Conservation (phyloP, 2,113 vertebrate species). For the Pangasianodon hypophthalmus region DNA sequence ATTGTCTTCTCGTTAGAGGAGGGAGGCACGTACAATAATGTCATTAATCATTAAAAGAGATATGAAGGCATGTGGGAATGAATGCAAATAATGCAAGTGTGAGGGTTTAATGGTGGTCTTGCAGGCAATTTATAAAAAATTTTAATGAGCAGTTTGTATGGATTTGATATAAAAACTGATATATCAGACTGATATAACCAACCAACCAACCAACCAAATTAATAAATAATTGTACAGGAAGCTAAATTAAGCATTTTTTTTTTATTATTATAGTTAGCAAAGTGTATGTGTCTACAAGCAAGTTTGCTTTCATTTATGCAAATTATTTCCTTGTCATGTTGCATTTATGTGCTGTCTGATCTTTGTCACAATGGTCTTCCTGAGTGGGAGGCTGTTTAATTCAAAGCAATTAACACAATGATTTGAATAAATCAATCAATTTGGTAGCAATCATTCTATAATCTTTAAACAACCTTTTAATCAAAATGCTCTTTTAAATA, state of each 20-base stretch:
- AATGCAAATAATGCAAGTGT: conserved; percentile 18
- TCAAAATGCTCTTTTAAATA: neutral
- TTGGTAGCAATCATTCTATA: neutral
- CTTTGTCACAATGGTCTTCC: neutral
- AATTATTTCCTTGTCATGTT: neutral
- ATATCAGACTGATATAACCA: neutral
- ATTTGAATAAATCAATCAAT: neutral
- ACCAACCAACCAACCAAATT: neutral
- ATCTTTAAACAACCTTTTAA: neutral
- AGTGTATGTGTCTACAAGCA: neutral
- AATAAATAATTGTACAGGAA: neutral
- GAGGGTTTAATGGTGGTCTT: neutral
- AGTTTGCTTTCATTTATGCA: neutral
- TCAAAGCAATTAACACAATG: neutral
- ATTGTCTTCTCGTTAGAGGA: neutral
- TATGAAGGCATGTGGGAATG: neutral
- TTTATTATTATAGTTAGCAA: neutral
- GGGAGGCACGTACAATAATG: neutral
- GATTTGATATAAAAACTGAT: neutral
- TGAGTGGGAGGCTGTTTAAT: neutral
- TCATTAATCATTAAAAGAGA: conserved; percentile 1
- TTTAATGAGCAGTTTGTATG: neutral
- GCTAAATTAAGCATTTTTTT: neutral
- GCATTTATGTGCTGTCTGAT: neutral
- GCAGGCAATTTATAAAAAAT: neutral